Evolutionary conservation across 2,888 invertebrate species (phyloP).

Genomic region (Clepsis dumicolana): DNA sequence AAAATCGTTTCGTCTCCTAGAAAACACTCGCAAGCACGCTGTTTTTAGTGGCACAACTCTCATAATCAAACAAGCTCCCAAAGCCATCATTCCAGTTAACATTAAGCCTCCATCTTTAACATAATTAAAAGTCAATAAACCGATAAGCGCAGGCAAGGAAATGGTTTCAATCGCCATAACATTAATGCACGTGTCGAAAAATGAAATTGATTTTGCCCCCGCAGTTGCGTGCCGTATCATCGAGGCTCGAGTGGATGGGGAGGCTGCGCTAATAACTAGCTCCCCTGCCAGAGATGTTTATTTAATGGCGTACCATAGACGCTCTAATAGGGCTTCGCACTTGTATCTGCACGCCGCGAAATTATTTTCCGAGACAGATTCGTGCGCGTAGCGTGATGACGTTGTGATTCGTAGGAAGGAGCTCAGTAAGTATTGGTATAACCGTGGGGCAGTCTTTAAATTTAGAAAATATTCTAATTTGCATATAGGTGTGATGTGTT

Average conservation of each 20-base stretch:
- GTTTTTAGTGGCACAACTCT: background rate
- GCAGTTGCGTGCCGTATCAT: conserved; percentile 84
- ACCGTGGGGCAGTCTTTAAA: background rate
- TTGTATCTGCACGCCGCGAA: conserved; percentile 51
- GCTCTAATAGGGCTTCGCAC: conserved; percentile 76
- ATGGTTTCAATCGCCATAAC: conserved; percentile 72
- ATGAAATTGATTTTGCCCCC: conserved; percentile 83
- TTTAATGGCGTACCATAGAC: conserved; percentile 83
- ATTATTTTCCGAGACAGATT: conserved; percentile 53
- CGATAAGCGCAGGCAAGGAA: conserved; percentile 48
- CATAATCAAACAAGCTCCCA: background rate
- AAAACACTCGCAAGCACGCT: background rate
- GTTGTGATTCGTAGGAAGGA: background rate
- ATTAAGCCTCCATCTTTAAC: conserved; percentile 12
- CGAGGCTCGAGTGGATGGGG: conserved; percentile 78
- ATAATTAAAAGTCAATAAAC: conserved; percentile 40
- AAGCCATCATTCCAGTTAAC: background rate
- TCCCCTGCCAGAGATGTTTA: conserved; percentile 81
- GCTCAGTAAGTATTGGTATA: background rate
- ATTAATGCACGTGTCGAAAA: conserved; percentile 84
- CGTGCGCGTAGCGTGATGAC: conserved; percentile 23
- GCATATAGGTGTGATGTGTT: background rate
- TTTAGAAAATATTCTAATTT: background rate
- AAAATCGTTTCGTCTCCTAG: background rate
- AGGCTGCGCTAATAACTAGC: conserved; percentile 82